Percentiles rank a stretch among this genome's conserved stretches.
Conservation (phyloP, 2,113 vertebrate genomes). For the Serilophus lunatus region DNA sequence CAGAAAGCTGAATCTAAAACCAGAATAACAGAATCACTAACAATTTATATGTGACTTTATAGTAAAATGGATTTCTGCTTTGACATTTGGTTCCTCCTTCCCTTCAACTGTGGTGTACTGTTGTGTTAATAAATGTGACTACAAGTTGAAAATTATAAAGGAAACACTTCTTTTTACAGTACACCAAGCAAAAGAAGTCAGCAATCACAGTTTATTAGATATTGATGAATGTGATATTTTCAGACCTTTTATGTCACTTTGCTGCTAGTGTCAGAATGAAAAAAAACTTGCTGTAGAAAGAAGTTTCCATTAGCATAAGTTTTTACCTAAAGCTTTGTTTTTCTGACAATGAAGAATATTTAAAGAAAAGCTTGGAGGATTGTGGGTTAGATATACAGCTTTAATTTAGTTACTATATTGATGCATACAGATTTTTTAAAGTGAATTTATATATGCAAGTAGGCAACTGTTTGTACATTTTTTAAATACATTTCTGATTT, state of each 20-base stretch:
- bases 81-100: fast-evolving
- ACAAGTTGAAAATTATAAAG: not conserved
- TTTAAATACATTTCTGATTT: not conserved
- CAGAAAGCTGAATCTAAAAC: not conserved
- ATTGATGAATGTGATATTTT: not conserved
- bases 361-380: not conserved
- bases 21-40: not conserved
- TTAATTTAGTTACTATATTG: not conserved
- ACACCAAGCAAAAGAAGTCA: not conserved
- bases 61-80: not conserved
- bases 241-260: not conserved
- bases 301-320: not conserved
- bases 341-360: not conserved
- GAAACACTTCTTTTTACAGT: not conserved
- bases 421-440: not conserved
- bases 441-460: not conserved
- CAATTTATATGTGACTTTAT: not conserved
- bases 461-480: not conserved
- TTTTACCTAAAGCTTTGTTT: not conserved
- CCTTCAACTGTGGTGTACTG: not conserved
- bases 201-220: not conserved
- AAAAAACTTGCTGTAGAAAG: not conserved
- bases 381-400: not conserved
- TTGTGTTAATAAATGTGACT: not conserved
- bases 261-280: not conserved